A percentile compares a stretch with the other conserved stretches of the same genome.
Conservation (phyloP, 1,140 invertebrate genomes). For the Hestina assimilis region DNA sequence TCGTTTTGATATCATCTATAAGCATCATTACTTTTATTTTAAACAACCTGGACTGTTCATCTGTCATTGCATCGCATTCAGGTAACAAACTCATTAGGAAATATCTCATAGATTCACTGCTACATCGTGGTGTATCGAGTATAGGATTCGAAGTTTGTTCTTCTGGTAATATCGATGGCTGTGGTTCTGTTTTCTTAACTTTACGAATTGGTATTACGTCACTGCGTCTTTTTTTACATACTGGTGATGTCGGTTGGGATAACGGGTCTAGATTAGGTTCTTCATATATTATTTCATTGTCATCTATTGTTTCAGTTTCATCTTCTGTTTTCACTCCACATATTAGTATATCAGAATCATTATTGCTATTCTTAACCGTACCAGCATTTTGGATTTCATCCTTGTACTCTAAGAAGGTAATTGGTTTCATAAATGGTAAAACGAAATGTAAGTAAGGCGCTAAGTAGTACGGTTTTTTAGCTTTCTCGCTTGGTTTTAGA, state of each 20-base stretch:
- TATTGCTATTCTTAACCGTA: neutral
- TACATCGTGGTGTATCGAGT: slow-evolving; percentile 4
- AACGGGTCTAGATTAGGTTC: neutral
- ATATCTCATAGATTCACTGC: slow-evolving; percentile 31
- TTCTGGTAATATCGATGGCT: neutral
- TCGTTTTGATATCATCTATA: slow-evolving; percentile 13
- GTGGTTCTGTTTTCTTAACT: slow-evolving; percentile 6
- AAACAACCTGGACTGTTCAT: slow-evolving; percentile 1
- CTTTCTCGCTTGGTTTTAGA: slow-evolving; percentile 32
- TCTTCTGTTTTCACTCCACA: slow-evolving; percentile 24
- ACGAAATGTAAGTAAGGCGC: slow-evolving; percentile 36
- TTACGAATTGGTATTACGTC: neutral
- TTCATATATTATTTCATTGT: slow-evolving; percentile 9
- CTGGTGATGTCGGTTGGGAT: neutral
- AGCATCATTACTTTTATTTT: slow-evolving; percentile 22
- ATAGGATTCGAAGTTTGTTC: slow-evolving; percentile 3
- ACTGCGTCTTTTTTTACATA: slow-evolving; percentile 15
- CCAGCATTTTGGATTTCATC: slow-evolving; percentile 20
- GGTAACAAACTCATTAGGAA: slow-evolving; percentile 41
- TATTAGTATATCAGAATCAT: slow-evolving; percentile 20
- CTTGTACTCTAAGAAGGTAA: slow-evolving; percentile 19
- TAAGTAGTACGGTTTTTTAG: slow-evolving; percentile 41
- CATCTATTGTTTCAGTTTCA: slow-evolving; percentile 11
- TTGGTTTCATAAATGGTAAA: slow-evolving; percentile 36
- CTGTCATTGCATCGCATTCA: slow-evolving; percentile 25